A percentile compares a stretch with the other conserved stretches of the same genome.
Conservation (phyloP, 2,113 vertebrate genomes). For the Gopherus evgoodei region DNA sequence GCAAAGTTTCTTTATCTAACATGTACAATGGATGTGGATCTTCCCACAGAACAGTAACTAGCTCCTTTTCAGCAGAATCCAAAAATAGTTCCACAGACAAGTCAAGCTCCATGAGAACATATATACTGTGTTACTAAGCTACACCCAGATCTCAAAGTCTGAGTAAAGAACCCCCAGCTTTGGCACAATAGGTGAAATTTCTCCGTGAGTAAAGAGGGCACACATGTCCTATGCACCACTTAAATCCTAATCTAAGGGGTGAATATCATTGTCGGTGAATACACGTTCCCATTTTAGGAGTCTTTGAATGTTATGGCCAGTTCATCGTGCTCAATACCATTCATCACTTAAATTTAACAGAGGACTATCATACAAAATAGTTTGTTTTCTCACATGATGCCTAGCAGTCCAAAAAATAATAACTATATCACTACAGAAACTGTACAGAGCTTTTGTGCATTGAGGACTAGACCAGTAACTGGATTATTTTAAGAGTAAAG, state of each 20-base stretch:
- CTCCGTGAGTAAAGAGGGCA: not conserved
- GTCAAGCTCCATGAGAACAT: not conserved
- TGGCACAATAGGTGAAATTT: not conserved
- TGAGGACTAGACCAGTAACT: not conserved
- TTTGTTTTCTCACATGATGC: not conserved
- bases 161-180: accelerated
- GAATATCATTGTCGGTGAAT: not conserved
- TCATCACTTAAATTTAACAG: not conserved
- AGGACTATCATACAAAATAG: not conserved
- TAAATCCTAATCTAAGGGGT: not conserved
- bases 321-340: not conserved
- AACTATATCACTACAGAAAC: not conserved
- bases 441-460: not conserved
- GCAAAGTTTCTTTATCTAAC: not conserved
- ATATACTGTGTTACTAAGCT: not conserved
- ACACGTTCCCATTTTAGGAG: not conserved
- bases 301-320: not conserved
- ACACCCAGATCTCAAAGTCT: not conserved
- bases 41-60: not conserved
- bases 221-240: not conserved
- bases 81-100: not conserved
- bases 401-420: not conserved
- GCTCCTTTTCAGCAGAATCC: not conserved
- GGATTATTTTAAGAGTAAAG: not conserved
- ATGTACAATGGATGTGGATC: not conserved